Conservation (phyloP, 2,113 vertebrate species). For the Tragelaphus strepsiceros region DNA sequence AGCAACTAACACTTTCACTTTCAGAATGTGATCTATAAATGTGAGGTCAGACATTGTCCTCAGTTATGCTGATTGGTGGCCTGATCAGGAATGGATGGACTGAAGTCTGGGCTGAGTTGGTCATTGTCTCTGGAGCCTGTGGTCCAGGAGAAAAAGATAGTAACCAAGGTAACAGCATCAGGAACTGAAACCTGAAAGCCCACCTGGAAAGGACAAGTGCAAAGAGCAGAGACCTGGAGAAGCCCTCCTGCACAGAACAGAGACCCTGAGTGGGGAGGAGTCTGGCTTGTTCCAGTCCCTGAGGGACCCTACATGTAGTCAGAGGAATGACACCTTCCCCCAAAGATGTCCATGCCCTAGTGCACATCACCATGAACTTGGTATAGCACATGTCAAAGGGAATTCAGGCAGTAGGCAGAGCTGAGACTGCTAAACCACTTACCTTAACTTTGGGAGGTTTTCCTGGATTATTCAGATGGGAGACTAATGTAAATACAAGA, state of each 20-base stretch:
- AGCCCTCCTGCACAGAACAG: neutral
- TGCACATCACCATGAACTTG: rapidly evolving
- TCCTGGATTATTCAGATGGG: neutral
- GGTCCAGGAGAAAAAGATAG: neutral
- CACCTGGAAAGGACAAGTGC: neutral
- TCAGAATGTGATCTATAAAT: neutral
- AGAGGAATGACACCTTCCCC: neutral
- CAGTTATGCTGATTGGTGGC: rapidly evolving
- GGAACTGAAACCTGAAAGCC: neutral
- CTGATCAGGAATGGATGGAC: neutral
- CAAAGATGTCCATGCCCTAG: neutral
- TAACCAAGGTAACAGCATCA: rapidly evolving
- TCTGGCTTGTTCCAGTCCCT: neutral
- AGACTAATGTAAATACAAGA: neutral
- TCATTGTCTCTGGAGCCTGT: no score
- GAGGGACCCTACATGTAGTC: neutral
- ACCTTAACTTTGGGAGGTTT: neutral
- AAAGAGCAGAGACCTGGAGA: neutral
- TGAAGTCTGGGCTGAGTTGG: no score
- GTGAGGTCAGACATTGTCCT: neutral
- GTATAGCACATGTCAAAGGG: rapidly evolving
- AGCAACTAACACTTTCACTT: neutral
- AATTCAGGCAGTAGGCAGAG: neutral
- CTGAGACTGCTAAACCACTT: neutral
- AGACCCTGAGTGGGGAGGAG: neutral